Conservation (phyloP, 1,140 invertebrate genomes). For the Tetragnatha versicolor region DNA sequence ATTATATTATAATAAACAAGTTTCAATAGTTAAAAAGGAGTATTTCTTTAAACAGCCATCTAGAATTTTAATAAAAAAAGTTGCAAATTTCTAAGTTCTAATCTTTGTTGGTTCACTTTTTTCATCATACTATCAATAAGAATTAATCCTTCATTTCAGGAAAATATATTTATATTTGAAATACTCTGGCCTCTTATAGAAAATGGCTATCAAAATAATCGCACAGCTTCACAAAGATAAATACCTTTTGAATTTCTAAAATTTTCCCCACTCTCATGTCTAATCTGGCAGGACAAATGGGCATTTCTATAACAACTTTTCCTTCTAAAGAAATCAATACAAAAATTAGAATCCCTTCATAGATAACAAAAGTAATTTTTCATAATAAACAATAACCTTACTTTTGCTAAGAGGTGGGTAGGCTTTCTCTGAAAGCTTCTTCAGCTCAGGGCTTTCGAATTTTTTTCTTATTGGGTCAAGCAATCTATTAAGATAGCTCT, state of each 20-base stretch:
- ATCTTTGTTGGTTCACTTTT: no score
- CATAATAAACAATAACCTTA: slow-evolving; percentile 10
- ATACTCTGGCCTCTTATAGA: no score
- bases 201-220: no score
- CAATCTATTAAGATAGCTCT: slow-evolving; percentile 84
- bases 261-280: slow-evolving; percentile 95
- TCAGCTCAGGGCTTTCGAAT: slow-evolving; percentile 81
- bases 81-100: no score
- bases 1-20: no score
- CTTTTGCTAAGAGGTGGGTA: slow-evolving; percentile 78
- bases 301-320: slow-evolving; percentile 52
- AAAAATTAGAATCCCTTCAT: background rate
- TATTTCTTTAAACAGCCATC: no score
- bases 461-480: slow-evolving; percentile 86
- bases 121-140: no score
- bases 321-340: slow-evolving; percentile 48
- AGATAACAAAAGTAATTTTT: background rate
- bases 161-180: no score
- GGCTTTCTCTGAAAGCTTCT: slow-evolving; percentile 74
- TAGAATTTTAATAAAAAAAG: no score
- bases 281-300: slow-evolving; percentile 66
- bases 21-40: no score
- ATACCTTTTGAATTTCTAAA: slow-evolving; percentile 76
- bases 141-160: no score
- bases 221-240: no score